Evolutionary conservation across 2,888 invertebrate species (phyloP), one percentile per base, ranked within the genome.

Genomic region (Chymomyza caudatula): DNA sequence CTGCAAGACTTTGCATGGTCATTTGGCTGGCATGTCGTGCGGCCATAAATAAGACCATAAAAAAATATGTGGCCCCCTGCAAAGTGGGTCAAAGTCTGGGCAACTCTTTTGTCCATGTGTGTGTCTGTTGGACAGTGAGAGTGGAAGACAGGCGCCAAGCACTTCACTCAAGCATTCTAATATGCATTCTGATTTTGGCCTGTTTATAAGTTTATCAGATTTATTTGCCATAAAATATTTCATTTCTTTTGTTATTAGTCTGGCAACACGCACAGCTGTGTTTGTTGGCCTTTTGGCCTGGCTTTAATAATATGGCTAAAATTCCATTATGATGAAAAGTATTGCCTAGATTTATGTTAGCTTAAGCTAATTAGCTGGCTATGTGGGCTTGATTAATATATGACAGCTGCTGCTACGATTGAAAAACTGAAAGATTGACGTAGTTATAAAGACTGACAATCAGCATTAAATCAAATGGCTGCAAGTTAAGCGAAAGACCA

Each of bases 1-100:
- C 6, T 8, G 29, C 5, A 19, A 58, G 60, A n/a, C n/a, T 53
- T 22, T 53, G 29, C 65, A 65, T 65, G 65, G 60, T 65, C 66
- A 67, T 67, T 67, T 57, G 66, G 60, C 19, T 76, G 17, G 25
- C 76, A 64, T 77, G 77, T 54, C 71, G 60, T 52, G 67, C 63
- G 59, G 64, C 71, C 79, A 81, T 81, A 80, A 81, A 37, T 37
- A 37, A 37, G 29, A 3, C 74, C 69, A 69, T 63, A 71, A 37
- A 11, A 2, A 23, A 4, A 23, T 23, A 23, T 23, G 2, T 23
- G 29, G 2, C 11, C 2, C 11, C 29, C 29, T 11, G 11, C 11
- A 37, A 37, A 37, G 11, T 37, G 29, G 29, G 29, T 37, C 29
- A 37, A 37, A 11, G 29, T 37, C 29, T 37, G 11, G 8, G 11